These are phyloP conservation scores for Valencia hispanica DNA, from an alignment of 2,797 vertebrate species.

Conservation along the genomic window DNA sequence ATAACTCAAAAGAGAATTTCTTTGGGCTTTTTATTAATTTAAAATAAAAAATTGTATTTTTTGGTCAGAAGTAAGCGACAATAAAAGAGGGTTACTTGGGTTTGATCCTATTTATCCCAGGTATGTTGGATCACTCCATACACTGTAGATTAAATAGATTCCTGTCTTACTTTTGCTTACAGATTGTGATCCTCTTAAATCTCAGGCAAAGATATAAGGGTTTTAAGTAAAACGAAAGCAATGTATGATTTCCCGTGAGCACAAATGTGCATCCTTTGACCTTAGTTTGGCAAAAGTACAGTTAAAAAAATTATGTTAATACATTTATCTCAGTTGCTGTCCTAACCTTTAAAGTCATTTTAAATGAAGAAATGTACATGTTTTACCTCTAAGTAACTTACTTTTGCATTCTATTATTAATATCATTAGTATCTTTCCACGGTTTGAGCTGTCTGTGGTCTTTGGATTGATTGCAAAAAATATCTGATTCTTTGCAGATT, in stretches of 20 bases:
- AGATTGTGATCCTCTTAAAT: background rate
- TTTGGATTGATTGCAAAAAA: too few species aligned
- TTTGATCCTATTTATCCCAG: background rate
- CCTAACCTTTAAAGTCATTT: too few species aligned
- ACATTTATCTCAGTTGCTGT: background rate
- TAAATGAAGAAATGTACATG: too few species aligned
- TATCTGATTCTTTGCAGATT: too few species aligned
- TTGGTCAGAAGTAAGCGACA: background rate
- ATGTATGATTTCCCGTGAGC: background rate
- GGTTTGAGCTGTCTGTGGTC: too few species aligned
- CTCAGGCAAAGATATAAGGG: background rate
- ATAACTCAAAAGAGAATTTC: background rate
- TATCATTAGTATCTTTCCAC: too few species aligned
- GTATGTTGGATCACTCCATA: too few species aligned
- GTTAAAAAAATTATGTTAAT: background rate
- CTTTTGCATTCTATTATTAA: too few species aligned
- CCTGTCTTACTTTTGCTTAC: background rate
- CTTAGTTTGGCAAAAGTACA: background rate
- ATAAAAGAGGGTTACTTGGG: background rate
- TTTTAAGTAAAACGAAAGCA: background rate
- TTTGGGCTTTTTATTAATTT: background rate
- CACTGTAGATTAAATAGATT: background rate
- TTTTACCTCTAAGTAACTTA: too few species aligned
- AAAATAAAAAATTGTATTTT: background rate
- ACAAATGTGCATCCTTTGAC: background rate